A percentile compares a stretch with the other conserved stretches of the same genome.
phyloP scores from a whole-genome alignment of 2,113 vertebrate species.

The Psettodes erumei region DNA sequence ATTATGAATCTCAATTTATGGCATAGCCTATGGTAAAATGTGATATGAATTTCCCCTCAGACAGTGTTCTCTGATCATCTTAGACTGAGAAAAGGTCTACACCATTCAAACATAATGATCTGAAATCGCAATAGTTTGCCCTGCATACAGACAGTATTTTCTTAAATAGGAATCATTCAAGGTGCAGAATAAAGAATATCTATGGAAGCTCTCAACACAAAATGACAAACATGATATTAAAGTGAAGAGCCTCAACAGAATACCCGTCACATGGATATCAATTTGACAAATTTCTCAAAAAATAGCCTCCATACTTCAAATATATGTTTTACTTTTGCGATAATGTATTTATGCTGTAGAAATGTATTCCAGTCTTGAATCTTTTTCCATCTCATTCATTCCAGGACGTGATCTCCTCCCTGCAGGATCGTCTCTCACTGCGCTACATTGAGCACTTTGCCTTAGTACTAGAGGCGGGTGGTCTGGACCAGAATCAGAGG shows the following conservation, averaged over 20 bases:
- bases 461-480: constrained; percentile 93
- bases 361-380: constrained; percentile 31
- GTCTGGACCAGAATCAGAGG: constrained; percentile 91
- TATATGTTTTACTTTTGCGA: constrained; percentile 1
- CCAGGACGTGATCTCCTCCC: constrained; percentile 95
- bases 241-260: constrained; percentile 13
- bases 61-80: constrained; percentile 22
- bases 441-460: constrained; percentile 98
- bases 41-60: constrained; percentile 11
- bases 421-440: constrained; percentile 97
- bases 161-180: constrained; percentile 26
- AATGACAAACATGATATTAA: constrained; percentile 23
- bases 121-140: constrained; percentile 28
- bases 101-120: constrained; percentile 34
- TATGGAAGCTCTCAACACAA: constrained; percentile 15
- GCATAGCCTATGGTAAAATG: constrained; percentile 21
- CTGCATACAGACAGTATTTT: constrained; percentile 3
- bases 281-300: constrained; percentile 36
- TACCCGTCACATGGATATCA: constrained; percentile 15
- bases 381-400: constrained; percentile 39
- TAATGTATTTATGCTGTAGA: constrained; percentile 21
- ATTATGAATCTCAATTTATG: constrained; percentile 35
- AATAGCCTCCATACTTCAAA: constrained; percentile 30
- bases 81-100: constrained; percentile 22
- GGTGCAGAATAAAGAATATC: constrained; percentile 30